Evolutionary conservation across 2,113 vertebrate genomes (phyloP).

Genomic region (Mesoclemmys tuberculata): DNA sequence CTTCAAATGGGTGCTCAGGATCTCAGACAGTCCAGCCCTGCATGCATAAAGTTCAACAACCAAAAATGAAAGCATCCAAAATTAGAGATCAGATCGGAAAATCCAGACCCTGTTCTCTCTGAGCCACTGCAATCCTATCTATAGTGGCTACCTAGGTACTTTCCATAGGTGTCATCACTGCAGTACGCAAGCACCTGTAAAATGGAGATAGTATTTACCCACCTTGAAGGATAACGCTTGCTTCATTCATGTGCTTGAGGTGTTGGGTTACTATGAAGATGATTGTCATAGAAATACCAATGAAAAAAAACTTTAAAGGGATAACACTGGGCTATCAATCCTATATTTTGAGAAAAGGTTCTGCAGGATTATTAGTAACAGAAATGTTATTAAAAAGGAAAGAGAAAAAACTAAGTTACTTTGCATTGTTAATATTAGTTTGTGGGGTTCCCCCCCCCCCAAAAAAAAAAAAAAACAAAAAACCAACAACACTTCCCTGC

Average conservation of each 20-base stretch:
- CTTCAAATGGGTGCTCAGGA: too few relatives aligned
- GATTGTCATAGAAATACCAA: not conserved
- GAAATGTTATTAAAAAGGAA: fast-evolving
- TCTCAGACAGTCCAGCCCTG: too few relatives aligned
- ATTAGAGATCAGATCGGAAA: fast-evolving
- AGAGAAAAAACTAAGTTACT: not conserved
- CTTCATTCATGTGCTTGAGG: not conserved
- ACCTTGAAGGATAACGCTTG: not conserved
- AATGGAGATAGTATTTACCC: not conserved
- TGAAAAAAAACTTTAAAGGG: not conserved
- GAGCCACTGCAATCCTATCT: fast-evolving
- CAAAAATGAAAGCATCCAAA: not conserved
- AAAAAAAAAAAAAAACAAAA: too few relatives aligned
- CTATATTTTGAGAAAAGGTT: not conserved
- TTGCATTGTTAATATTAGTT: too few relatives aligned
- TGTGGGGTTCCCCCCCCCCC: too few relatives aligned
- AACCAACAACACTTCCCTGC: too few relatives aligned
- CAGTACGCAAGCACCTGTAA: not conserved
- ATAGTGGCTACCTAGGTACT: too few relatives aligned
- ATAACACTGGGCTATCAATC: not conserved
- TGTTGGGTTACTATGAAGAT: not conserved
- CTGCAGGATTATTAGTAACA: too few relatives aligned
- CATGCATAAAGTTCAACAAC: too few relatives aligned
- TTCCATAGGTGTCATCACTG: not conserved
- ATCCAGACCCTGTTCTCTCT: fast-evolving